Evolutionary conservation across 53 echinoderm and acorn worm genomes (phyloP), one percentile per base, ranked within the genome.

Genomic region (Patiria pectinifera): DNA sequence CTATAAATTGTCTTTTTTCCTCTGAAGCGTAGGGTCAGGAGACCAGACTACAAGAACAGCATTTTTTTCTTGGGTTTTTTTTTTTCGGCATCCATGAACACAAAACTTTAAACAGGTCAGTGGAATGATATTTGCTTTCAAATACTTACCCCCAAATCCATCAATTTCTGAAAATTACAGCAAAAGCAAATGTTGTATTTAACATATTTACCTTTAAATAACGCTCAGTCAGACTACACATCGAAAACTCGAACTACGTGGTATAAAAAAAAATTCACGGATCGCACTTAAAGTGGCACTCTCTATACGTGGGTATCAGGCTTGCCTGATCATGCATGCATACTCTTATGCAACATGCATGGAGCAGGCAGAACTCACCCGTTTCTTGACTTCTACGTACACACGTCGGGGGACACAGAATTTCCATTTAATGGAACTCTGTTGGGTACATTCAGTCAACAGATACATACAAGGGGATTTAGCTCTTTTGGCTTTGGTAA

Each of bases 391-490:
- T 49, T 95, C 92, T 59, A 95, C 18, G 78, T 91, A 94, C 70
- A 95, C 74, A 58, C 95, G 82, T 92, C 95, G 92, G 3, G 95
- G 95, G 69, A 94, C 92, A 89, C 91, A 84, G 79, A 92, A 92
- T 90, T 94, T 94, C 95, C 94, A 95, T 25, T 93, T 84, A 58
- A 94, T 26, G 12, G 94, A 86, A 70, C 82, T 91, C 95, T 95
- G 92, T 84, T 85, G 93, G 66, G 87, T 69, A 85, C 80, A 90
- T 90, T 69, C 62, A 90, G 81, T 90, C 80, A 90, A 90, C 90
- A 87, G 76, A 76, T n/a, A 79, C 82, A 88, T 43, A 78, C 18
- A 79, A 79, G 16, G 18, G 3, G 46, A 79, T 45, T 79, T 18
- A 4, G 4, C 16, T 16, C 23, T 71, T 35, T 35, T 71, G 71